Evolutionary conservation across 2,888 invertebrate genomes (phyloP).

Genomic region (Prenolepis imparis): DNA sequence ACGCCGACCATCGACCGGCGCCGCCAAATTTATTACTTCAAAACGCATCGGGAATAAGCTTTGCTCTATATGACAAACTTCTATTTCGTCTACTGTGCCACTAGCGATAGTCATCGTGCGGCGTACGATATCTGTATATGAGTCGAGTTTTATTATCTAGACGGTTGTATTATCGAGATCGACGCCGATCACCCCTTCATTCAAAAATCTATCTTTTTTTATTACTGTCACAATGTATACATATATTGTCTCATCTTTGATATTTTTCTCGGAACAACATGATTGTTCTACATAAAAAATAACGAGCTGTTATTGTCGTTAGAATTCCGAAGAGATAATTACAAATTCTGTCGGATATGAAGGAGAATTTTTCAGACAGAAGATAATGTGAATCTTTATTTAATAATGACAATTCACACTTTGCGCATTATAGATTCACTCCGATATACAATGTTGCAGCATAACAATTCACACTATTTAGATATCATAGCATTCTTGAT

Average conservation of each 20-base stretch:
- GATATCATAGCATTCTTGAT: conserved; percentile 13
- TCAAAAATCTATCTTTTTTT: conserved; percentile 18
- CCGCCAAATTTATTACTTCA: conserved; percentile 84
- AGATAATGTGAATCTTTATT: background rate
- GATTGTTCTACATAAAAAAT: background rate
- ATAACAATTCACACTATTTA: conserved; percentile 35
- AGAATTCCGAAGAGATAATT: background rate
- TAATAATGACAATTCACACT: background rate
- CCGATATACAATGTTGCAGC: background rate
- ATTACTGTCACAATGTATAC: background rate
- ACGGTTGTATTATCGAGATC: conserved; percentile 17
- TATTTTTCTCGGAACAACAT: background rate
- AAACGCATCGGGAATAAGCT: conserved; percentile 80
- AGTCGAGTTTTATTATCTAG: conserved; percentile 27
- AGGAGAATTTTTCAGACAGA: background rate
- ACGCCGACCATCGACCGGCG: conserved; percentile 83
- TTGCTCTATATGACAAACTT: conserved; percentile 80
- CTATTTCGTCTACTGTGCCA: conserved; percentile 67
- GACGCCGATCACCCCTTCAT: background rate
- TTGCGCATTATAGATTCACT: background rate
- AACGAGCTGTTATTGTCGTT: background rate
- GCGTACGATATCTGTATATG: conserved; percentile 41
- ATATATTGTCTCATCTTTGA: conserved; percentile 2
- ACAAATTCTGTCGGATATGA: background rate
- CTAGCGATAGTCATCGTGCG: conserved; percentile 67